Conservation (phyloP, 2,113 vertebrate genomes). For the Dromaius novaehollandiae region DNA sequence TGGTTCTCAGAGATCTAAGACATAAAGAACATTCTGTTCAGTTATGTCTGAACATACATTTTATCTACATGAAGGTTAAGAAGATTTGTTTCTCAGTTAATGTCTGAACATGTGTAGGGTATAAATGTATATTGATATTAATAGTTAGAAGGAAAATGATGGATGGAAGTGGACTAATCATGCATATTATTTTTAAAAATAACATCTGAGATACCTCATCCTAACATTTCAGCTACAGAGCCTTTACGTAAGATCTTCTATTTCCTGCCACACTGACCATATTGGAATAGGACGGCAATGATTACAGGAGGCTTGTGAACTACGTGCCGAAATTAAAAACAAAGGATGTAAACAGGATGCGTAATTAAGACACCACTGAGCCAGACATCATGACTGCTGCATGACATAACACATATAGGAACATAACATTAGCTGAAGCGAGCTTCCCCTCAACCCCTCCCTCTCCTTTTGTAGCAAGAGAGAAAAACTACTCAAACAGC, state of each 20-base stretch:
- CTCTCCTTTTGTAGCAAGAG: constrained; percentile 19
- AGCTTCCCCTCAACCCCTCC: constrained; percentile 22
- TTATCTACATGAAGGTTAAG: constrained; percentile 7
- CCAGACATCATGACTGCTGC: constrained; percentile 77
- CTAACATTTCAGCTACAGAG: constrained; percentile 24
- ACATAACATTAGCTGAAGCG: constrained; percentile 27
- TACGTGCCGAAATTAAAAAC: constrained; percentile 82
- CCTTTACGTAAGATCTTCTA: constrained; percentile 28
- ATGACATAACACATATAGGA: constrained; percentile 69
- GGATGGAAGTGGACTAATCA: constrained; percentile 31
- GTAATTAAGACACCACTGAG: constrained; percentile 82
- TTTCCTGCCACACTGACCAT: constrained; percentile 55
- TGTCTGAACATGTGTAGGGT: background rate
- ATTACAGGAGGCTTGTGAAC: constrained; percentile 65
- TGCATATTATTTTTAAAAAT: constrained; percentile 45
- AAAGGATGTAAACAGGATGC: constrained; percentile 87
- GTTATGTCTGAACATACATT: constrained; percentile 29
- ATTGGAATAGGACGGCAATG: constrained; percentile 21
- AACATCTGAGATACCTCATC: constrained; percentile 57
- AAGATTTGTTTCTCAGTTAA: constrained; percentile 50
- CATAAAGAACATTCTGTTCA: constrained; percentile 27
- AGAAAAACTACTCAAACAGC: constrained; percentile 27
- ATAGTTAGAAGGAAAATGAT: constrained; percentile 43
- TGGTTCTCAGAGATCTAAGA: background rate
- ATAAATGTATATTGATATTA: constrained; percentile 37